Percentiles rank a stretch among this genome's conserved stretches.
These are phyloP conservation scores for Rhabdomys pumilio DNA, from an alignment of 2,797 vertebrate genomes.

Conservation along the genomic window DNA sequence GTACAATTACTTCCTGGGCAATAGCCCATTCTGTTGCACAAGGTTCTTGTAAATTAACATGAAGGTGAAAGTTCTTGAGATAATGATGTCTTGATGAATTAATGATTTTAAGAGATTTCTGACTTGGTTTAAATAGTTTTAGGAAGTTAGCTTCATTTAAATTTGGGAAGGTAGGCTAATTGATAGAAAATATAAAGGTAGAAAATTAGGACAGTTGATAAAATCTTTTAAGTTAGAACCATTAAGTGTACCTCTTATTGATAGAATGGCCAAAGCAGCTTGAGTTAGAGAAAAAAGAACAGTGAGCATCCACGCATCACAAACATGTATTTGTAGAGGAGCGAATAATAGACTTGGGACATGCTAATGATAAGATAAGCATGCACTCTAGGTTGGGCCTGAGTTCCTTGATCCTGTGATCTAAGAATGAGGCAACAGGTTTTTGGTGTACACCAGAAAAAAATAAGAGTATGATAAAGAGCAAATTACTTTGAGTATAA, in stretches of 20 bases:
- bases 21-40: not conserved
- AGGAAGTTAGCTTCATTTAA: not conserved
- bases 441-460: not conserved
- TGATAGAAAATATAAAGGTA: not conserved
- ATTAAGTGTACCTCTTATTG: not conserved
- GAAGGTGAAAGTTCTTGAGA: not conserved
- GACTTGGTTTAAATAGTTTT: not conserved
- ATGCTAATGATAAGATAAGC: not conserved
- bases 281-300: not conserved
- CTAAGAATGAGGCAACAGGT: not conserved
- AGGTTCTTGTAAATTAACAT: not conserved
- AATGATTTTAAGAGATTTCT: not conserved
- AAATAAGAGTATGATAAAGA: not conserved
- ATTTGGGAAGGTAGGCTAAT: not conserved
- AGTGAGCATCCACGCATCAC: not conserved
- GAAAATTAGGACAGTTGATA: not conserved
- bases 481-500: not conserved
- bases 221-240: not conserved
- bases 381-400: not conserved
- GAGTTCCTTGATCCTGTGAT: not conserved
- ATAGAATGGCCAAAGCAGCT: not conserved
- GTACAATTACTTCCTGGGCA: not conserved
- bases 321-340: not conserved
- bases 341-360: not conserved
- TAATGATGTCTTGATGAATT: not conserved